A percentile compares a stretch with the other conserved stretches of the same genome.
These are phyloP conservation scores for Melanotaenia trifasciata DNA, from an alignment of 2,797 vertebrate species.

Conservation along the genomic window DNA sequence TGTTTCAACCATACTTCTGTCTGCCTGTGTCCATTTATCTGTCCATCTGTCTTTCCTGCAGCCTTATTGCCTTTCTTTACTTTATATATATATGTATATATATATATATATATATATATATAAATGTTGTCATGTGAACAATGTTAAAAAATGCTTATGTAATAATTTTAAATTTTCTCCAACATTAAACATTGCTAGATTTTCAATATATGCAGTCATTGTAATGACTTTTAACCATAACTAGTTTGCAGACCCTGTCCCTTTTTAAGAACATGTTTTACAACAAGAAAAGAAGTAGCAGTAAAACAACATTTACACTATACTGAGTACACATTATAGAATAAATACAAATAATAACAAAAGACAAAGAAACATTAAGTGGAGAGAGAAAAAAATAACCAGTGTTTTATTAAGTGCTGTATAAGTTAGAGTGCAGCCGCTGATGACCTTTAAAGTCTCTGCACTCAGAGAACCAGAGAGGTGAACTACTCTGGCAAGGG, in stretches of 20 bases:
- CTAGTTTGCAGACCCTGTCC: not conserved
- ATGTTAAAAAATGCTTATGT: no score
- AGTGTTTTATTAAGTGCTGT: not conserved
- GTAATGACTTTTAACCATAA: not conserved
- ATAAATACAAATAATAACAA: not conserved
- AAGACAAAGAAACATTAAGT: not conserved
- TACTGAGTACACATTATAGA: not conserved
- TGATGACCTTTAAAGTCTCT: no score
- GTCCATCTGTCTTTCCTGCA: not conserved
- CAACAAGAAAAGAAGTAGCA: not conserved
- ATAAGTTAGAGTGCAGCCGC: not conserved
- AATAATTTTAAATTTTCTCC: no score
- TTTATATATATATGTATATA: no score
- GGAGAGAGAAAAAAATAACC: not conserved
- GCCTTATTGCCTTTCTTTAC: not conserved
- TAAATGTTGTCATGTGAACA: no score
- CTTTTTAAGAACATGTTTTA: not conserved
- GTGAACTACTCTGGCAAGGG: no score
- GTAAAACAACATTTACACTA: not conserved
- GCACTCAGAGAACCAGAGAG: no score
- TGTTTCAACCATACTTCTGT: constrained; percentile 18
- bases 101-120: no score
- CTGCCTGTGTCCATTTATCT: constrained; percentile 8
- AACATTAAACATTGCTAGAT: no score
- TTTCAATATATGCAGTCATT: no score